Base-by-base conservation (phyloP, 1,140 invertebrate genomes). In the Laodelphax striatellus region DNA sequence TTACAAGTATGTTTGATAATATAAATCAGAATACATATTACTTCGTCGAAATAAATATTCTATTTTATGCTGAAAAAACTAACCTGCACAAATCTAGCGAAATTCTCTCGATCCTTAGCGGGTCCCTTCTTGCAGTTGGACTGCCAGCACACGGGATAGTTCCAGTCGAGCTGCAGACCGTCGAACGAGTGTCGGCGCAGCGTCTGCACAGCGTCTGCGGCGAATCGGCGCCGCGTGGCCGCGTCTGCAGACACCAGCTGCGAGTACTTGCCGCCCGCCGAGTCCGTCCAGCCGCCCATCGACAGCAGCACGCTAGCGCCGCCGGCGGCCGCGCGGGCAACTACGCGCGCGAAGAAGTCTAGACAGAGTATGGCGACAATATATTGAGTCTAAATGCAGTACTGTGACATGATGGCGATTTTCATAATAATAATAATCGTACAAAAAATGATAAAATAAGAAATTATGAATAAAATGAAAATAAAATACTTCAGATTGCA, bases 111-210 rank as follows among this genome's bases (percentile, higher is more conserved):
- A 67, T 95, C 92, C 1, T 80, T 80, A 0, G 77, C 75, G 0
- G 87, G 84, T 8, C 90, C 90, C 62, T 84, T 87, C 16, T 82
- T 82, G 69, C 91, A 95, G 67, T 92, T 85, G 67, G 87, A 90
- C 65, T 94, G 90, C 90, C 90, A 93, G 65, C 92, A 95, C 50
- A 86, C 85, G 0, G 91, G 92, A 71, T 93, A 94, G 69, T 92
- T 91, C 92, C 92, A 95, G 64, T 94, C 91, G 4, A 94, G 66
- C 62, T 92, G 89, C 0, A 95, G 70, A 16, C 92, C 92, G 60
- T 85, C 78, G 68, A 95, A 94, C 31, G 84, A 82, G 63, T 90
- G 77, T 56, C 80, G 77, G 13, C 81, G 77, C 6, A 95, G 68
- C 66, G 90, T 92, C 14, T 79, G 75, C 0, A 87, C 76, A 1